Evolutionary conservation across 2,888 invertebrate species (phyloP).

Genomic region (Drosophila niveifrons): DNA sequence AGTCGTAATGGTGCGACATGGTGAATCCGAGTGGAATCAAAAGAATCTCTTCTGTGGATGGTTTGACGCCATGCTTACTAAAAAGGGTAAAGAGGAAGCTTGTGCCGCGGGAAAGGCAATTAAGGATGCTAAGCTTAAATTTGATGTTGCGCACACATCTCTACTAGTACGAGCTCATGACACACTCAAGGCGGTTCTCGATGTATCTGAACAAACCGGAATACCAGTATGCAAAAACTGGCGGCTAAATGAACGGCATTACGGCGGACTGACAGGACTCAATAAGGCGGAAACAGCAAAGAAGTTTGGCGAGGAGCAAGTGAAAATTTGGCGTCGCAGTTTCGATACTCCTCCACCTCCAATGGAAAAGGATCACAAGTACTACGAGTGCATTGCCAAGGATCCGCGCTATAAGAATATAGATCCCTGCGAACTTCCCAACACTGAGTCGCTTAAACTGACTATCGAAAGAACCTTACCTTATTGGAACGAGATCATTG

Average conservation of each 20-base stretch:
- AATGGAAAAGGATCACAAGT: conserved; percentile 91
- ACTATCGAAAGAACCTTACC: conserved; percentile 94
- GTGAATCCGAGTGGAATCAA: conserved; percentile 92
- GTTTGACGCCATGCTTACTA: conserved; percentile 90
- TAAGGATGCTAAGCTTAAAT: conserved; percentile 90
- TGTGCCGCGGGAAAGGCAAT: conserved; percentile 91
- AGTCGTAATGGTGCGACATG: conserved; percentile 91
- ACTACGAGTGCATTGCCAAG: conserved; percentile 91
- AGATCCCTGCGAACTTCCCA: conserved; percentile 92
- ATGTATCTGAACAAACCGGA: conserved; percentile 88
- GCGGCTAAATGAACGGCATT: conserved; percentile 95
- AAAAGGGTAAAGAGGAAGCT: conserved; percentile 86
- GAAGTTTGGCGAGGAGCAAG: conserved; percentile 94
- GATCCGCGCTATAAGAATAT: conserved; percentile 92
- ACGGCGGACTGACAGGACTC: conserved; percentile 94
- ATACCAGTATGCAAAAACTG: conserved; percentile 91
- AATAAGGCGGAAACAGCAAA: conserved; percentile 95
- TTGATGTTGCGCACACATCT: conserved; percentile 93
- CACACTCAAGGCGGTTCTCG: conserved; percentile 89
- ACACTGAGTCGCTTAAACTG: conserved; percentile 92
- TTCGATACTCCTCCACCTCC: conserved; percentile 94
- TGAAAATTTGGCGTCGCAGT: conserved; percentile 93
- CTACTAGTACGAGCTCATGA: conserved; percentile 92
- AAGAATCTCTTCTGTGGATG: conserved; percentile 91
- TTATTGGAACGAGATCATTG: conserved; percentile 94